Conservation (phyloP, 2,113 vertebrate genomes). For the Microcebus tavaratra region DNA sequence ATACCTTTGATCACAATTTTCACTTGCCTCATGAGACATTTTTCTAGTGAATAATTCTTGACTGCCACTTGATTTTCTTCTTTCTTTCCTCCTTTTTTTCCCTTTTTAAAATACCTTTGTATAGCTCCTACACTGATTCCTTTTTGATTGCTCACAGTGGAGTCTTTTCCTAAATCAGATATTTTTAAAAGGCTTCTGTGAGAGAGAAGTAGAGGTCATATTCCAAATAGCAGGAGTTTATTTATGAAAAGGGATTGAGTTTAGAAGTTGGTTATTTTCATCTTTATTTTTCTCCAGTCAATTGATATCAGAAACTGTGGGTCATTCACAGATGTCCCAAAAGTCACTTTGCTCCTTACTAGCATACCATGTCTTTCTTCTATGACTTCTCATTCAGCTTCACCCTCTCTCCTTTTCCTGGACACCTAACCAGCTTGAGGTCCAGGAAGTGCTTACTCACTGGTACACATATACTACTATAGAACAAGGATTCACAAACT, state of each 20-base stretch:
- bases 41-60: not conserved
- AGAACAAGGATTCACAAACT: not conserved
- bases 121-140: not conserved
- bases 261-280: not conserved
- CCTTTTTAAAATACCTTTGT: not conserved
- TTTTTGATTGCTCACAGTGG: not conserved
- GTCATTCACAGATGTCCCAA: not conserved
- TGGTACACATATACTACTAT: not conserved
- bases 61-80: not conserved
- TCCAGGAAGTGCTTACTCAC: not conserved
- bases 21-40: not conserved
- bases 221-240: not conserved
- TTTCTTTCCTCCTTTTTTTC: not conserved
- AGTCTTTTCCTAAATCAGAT: not conserved
- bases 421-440: not conserved
- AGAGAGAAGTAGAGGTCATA: not conserved
- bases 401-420: not conserved
- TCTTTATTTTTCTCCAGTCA: not conserved
- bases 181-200: not conserved
- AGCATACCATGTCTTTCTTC: not conserved
- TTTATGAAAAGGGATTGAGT: not conserved
- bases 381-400: not conserved
- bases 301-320: not conserved
- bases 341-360: not conserved
- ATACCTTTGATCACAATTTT: slow-evolving; percentile 22